Conservation (phyloP, 2,113 vertebrate genomes). For the Hirundichthys speculiger region DNA sequence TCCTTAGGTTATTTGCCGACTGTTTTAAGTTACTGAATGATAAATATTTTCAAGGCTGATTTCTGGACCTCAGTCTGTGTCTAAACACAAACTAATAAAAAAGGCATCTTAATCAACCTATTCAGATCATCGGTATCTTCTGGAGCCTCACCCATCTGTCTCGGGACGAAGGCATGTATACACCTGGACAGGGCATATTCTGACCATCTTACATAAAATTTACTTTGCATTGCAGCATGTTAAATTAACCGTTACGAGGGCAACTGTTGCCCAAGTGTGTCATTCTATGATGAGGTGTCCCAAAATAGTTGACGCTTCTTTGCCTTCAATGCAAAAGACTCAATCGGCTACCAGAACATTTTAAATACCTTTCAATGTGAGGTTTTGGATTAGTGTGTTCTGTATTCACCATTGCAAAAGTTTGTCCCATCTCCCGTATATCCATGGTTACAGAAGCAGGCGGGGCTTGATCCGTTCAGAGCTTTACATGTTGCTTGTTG, state of each 20-base stretch:
- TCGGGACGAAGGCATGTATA: no score
- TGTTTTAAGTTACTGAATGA: no score
- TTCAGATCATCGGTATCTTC: no score
- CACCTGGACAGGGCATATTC: no score
- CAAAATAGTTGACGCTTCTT: constrained; percentile 27
- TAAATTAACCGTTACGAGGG: constrained; percentile 11
- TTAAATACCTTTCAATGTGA: background rate
- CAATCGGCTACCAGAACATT: background rate
- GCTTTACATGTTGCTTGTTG: constrained; percentile 61
- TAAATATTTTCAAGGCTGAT: no score
- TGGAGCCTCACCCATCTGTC: no score
- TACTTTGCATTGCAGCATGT: constrained; percentile 12
- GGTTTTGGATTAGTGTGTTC: background rate
- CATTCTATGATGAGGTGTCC: background rate
- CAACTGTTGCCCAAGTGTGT: background rate
- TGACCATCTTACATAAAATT: background rate
- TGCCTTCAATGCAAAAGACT: background rate
- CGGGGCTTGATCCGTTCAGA: constrained; percentile 51
- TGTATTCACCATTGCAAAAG: constrained; percentile 74
- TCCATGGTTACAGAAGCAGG: constrained; percentile 75
- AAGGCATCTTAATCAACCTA: no score
- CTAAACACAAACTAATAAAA: no score
- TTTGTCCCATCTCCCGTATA: constrained; percentile 76
- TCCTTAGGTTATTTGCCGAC: no score
- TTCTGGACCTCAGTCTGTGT: no score